Evolutionary conservation across 2,888 invertebrate species (phyloP), one percentile per base, ranked within the genome.

Genomic region (Meloe dianella): DNA sequence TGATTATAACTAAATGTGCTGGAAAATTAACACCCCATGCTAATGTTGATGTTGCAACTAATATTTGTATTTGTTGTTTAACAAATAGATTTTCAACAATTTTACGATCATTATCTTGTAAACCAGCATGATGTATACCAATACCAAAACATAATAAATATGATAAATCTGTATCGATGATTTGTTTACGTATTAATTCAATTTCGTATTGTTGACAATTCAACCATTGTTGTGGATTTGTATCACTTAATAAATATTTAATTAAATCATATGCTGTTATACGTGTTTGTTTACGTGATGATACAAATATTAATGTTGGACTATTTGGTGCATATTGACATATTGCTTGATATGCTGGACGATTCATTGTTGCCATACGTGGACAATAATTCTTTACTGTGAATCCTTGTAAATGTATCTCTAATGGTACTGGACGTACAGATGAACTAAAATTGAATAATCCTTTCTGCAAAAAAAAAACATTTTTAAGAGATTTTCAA

Each of bases 21-120:
- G 99, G 99, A 80, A 99, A 94, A 85, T 99, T 99, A 8, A 99
- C 98, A 38, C 99, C 99, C 99, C 99, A 99, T 0, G 99, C 99
- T 38, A 99, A 84, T 0, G 99, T 99, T 4, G 98, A 96, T 0
- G 98, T 99, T 65, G 98, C 96, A 5, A 99, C 93, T 24, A 99
- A 85, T 5, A 98, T 90, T 88, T 98, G 98, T 81, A 98, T 98
- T 82, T 96, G 97, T 75, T 95, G 93, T 83, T 95, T 93, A 32
- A 96, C 91, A 83, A 97, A 98, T 57, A 99, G 85, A 80, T 97
- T 95, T 81, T 99, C 99, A 0, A 96, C 95, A 1, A 92, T 90
- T 79, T 89, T 92, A 56, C 98, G 88, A 83, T 99, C 99, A 67
- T 90, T 88, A 73, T 98, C 98, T 74, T 96, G 93, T 64, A 99